Base-by-base conservation (phyloP, 2,888 invertebrate genomes). In the Allygus modestus region DNA sequence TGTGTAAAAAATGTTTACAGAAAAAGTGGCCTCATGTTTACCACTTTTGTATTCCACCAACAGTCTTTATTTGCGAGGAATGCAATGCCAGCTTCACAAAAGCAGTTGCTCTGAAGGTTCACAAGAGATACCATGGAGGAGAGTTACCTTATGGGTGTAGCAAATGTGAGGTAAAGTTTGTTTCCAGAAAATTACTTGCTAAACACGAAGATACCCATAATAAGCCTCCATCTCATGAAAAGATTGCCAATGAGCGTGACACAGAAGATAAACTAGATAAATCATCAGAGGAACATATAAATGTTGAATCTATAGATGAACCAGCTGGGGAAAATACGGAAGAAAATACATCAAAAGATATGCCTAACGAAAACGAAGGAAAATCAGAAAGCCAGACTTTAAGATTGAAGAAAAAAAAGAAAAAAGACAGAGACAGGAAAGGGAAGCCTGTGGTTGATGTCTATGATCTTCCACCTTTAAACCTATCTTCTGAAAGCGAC, bases 21-120 rank as follows among this genome's bases (percentile, higher is more conserved):
- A 97, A 97, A 89, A 97, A 97, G 88, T 97, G 97, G 97, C 96
- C 96, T 0, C 97, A 97, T 90, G 95, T 97, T 7, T 97, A 97
- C 91, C 97, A 97, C 89, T 97, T 97, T 89, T 97, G 97, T 89
- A 93, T 95, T 87, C 97, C 97, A 58, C 96, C 97, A 1, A 91
- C 93, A 12, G 92, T 93, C 83, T 97, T 97, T 90, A 91, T 92
- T 0, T 97, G 97, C 91, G 97, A 97, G 87, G 95, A 96, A 89
- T 97, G 97, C 89, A 94, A 93, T 89, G 91, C 94, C 58, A 94
- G 93, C 86, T 96, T 97, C 89, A 92, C 95, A 2, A 94, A 92
- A 88, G 96, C 97, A 9, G 95, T 96, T 61, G 94, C 94, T 65
- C 91, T 97, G 79, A 96, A 96, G 90, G 97, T 97, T 11, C 97